These are phyloP conservation scores for Zelleria hepariella DNA, from an alignment of 2,888 invertebrate genomes.

Conservation along the genomic window DNA sequence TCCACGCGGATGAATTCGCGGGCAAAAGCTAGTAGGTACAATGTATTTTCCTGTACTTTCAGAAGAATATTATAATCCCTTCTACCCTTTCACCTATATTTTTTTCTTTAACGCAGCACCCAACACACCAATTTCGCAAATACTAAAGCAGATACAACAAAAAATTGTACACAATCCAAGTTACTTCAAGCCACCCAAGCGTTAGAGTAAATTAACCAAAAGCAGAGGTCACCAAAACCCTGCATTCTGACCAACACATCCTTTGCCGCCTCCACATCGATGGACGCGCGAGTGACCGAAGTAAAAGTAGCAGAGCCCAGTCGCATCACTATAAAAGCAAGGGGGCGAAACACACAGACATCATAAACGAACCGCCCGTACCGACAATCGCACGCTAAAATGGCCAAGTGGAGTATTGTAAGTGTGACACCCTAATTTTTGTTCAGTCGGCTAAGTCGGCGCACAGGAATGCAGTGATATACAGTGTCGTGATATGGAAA, in stretches of 20 bases:
- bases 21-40: too few relatives aligned
- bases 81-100: too few relatives aligned
- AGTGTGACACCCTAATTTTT: conserved; percentile 25
- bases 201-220: neutral
- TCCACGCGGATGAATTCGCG: too few relatives aligned
- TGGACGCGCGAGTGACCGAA: conserved; percentile 28
- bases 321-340: conserved; percentile 44
- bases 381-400: conserved; percentile 21
- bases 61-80: too few relatives aligned
- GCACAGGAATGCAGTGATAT: conserved; percentile 52
- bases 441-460: conserved; percentile 6
- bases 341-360: conserved; percentile 29
- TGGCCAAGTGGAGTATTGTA: conserved; percentile 67
- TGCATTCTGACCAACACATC: neutral
- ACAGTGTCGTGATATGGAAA: conserved; percentile 20
- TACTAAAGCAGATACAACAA: neutral
- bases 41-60: too few relatives aligned
- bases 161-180: neutral
- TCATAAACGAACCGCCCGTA: conserved; percentile 37
- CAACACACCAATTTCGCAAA: too few relatives aligned
- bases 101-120: too few relatives aligned
- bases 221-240: neutral
- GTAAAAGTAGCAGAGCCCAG: conserved; percentile 51
- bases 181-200: neutral
- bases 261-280: neutral